Evolutionary conservation across 2,888 invertebrate species (phyloP).

Genomic region (Conus canariensis): DNA sequence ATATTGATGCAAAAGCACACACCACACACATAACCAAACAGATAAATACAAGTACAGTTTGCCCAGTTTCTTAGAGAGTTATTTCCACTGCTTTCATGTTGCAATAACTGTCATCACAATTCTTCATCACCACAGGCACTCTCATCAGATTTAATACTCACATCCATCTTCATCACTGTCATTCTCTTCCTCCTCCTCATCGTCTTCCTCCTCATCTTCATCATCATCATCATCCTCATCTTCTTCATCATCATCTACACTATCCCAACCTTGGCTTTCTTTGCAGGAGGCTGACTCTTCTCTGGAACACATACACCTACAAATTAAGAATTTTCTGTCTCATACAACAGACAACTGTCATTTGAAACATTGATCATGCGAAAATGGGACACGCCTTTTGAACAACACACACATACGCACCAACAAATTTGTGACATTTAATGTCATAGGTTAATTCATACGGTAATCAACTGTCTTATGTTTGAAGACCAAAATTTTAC

Average conservation of each 20-base stretch:
- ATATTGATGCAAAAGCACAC: too few relatives aligned
- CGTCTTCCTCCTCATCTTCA: slow-evolving; percentile 44
- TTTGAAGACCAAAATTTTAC: too few relatives aligned
- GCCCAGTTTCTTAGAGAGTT: too few relatives aligned
- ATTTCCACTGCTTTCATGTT: too few relatives aligned
- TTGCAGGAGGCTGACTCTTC: slow-evolving; percentile 17
- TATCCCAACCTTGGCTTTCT: slow-evolving; percentile 28
- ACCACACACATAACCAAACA: too few relatives aligned
- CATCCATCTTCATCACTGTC: slow-evolving; percentile 20
- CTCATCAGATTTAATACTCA: slow-evolving; percentile 16
- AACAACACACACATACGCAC: too few relatives aligned
- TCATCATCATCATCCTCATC: slow-evolving; percentile 47
- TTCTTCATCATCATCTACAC: not conserved
- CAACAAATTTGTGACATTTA: too few relatives aligned
- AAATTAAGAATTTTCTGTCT: not conserved
- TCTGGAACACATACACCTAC: slow-evolving; percentile 31
- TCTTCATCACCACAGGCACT: not conserved
- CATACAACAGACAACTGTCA: not conserved
- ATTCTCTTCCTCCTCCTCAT: slow-evolving; percentile 14
- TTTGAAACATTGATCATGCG: too few relatives aligned
- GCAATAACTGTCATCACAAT: not conserved
- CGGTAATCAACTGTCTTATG: too few relatives aligned
- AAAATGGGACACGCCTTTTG: too few relatives aligned
- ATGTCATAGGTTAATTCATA: too few relatives aligned
- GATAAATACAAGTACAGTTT: too few relatives aligned